Conservation (phyloP, 2,888 invertebrate species). For the Ophioninae sp. region DNA sequence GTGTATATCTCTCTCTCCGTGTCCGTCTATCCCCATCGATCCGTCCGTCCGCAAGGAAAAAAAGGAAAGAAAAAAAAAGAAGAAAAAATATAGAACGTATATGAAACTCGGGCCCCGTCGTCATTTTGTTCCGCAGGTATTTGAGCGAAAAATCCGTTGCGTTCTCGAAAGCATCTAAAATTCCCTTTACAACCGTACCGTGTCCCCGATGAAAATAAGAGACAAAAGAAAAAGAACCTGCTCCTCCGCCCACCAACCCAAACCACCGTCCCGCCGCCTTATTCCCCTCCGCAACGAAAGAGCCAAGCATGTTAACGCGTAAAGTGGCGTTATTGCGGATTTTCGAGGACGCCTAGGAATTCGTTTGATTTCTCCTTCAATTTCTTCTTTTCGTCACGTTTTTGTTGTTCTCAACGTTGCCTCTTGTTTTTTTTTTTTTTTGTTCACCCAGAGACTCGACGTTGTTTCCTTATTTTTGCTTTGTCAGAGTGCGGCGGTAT, state of each 20-base stretch:
- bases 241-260: too few relatives aligned
- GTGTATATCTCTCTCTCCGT: constrained; percentile 54
- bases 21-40: constrained; percentile 47
- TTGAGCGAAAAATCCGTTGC: constrained; percentile 2
- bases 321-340: constrained; percentile 21
- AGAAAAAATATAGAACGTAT: not conserved
- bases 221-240: not conserved
- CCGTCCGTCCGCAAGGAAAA: constrained; percentile 43
- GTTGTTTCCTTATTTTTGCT: not conserved
- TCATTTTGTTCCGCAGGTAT: constrained; percentile 12
- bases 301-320: constrained; percentile 9
- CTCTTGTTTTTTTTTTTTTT: too few relatives aligned
- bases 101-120: not conserved
- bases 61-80: not conserved
- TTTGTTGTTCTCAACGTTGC: not conserved
- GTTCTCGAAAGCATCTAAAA: not conserved
- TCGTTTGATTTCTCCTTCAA: constrained; percentile 14
- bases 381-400: not conserved
- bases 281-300: constrained; percentile 7
- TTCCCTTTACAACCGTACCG: not conserved
- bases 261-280: too few relatives aligned
- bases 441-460: constrained; percentile 6
- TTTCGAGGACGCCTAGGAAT: constrained; percentile 44
- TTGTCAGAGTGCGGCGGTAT: not conserved
- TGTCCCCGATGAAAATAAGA: not conserved